A percentile compares a stretch with the other conserved stretches of the same genome.
These are phyloP conservation scores for Galleria mellonella DNA, from an alignment of 1,140 invertebrate species.

Conservation along the genomic window DNA sequence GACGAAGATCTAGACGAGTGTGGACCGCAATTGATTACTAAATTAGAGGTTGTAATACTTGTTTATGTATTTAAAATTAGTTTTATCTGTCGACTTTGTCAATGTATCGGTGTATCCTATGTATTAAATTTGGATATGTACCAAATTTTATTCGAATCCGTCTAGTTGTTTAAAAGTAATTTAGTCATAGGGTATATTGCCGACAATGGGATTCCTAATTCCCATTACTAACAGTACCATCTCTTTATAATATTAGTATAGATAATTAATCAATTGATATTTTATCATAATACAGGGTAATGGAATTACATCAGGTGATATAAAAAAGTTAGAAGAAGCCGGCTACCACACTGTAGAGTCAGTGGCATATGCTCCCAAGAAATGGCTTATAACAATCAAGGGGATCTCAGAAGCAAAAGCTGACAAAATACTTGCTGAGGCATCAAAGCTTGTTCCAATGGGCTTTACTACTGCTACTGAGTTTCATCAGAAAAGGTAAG, in stretches of 20 bases:
- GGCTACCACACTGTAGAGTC: conserved; percentile 97
- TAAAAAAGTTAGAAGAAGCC: conserved; percentile 95
- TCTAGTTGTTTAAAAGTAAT: no score
- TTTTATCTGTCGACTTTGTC: no score
- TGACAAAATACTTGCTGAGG: conserved; percentile 95
- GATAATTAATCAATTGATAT: no score
- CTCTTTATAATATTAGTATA: no score
- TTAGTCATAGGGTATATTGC: no score
- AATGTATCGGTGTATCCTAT: no score
- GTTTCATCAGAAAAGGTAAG: conserved; percentile 92
- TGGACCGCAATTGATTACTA: conserved; percentile 76
- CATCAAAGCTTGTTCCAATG: conserved; percentile 95
- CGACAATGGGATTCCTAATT: no score
- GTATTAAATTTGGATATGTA: no score
- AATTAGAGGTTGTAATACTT: conserved; percentile 73
- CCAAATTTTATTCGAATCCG: no score
- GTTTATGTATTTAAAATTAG: no score
- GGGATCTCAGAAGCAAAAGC: conserved; percentile 98
- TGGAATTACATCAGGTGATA: conserved; percentile 92
- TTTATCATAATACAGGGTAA: no score
- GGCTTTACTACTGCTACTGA: conserved; percentile 98
- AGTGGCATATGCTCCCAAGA: conserved; percentile 95
- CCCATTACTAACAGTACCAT: no score
- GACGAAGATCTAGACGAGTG: conserved; percentile 77
- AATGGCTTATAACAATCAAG: conserved; percentile 91